Evolutionary conservation across 2,797 vertebrate species (phyloP), one percentile per base, ranked within the genome.

Genomic region (Mionectes olivaceus): DNA sequence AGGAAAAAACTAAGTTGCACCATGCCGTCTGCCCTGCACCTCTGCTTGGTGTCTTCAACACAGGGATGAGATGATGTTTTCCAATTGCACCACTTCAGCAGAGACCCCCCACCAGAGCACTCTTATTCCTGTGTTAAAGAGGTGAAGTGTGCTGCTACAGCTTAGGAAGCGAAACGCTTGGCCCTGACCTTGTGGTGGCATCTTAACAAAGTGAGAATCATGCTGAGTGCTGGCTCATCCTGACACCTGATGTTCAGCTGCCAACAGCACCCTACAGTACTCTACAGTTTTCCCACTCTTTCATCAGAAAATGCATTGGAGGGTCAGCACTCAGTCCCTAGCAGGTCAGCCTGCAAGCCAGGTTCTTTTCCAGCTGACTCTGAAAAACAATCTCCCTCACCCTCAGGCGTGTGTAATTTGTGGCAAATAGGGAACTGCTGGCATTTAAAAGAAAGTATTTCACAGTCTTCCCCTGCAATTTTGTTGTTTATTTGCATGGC

Each of bases 401-500:
- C 4, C 22, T 71, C 50, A 65, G 18, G 56, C 0, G 0, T 46
- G 12, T 23, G 13, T 21, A 33, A 78, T 30, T 52, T 59, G 32
- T 46, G 35, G n/a, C 67, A 77, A 81, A 83, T 4, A 27, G 35
- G 12, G n/a, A 13, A 78, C 49, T 32, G 57, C 64, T 47, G n/a
- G n/a, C 59, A 91, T 83, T 86, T 83, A 78, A 90, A 93, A 53
- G 1, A 10, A 84, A 87, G 41, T 33, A 33, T 57, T 80, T 53
- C 24, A 47, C 43, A 46, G 37, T 7, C 30, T 64, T 85, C 80
- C 43, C 60, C 28, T 89, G n/a, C 19, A 87, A 47, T 28, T 18
- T 28, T 74, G 24, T 44, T 85, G 32, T 80, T 92, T 93, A 74
- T 81, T 87, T 91, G 65, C 35, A 44, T 23, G 53, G 59, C 73